phyloP scores from a whole-genome alignment of 2,888 invertebrate species.

The Tinea trinotella region DNA sequence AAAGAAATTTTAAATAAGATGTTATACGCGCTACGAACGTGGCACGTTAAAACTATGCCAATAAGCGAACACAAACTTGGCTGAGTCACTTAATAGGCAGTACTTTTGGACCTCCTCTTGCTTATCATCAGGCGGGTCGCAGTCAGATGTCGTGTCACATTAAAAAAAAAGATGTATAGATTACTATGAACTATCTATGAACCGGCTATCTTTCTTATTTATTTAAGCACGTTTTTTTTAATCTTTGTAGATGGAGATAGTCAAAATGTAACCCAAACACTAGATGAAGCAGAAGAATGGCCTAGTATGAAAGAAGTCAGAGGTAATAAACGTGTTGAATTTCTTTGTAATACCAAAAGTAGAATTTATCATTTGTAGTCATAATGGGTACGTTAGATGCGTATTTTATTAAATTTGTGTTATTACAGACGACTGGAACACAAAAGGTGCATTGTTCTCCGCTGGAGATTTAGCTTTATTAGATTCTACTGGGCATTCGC shows the following conservation, averaged over 20 bases:
- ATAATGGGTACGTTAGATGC: background rate
- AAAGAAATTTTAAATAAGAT: too few species aligned
- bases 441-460: slow-evolving; percentile 62
- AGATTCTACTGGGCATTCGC: slow-evolving; percentile 53
- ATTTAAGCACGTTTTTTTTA: too few species aligned
- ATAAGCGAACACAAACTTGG: too few species aligned
- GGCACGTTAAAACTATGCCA: too few species aligned
- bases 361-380: background rate
- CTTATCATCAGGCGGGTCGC: too few species aligned
- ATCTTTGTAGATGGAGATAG: slow-evolving; percentile 47
- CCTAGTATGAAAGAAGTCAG: slow-evolving; percentile 60
- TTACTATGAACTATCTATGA: too few species aligned
- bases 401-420: background rate
- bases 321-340: slow-evolving; percentile 42
- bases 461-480: slow-evolving; percentile 62
- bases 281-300: slow-evolving; percentile 58
- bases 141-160: too few species aligned
- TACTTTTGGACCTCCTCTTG: too few species aligned
- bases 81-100: too few species aligned
- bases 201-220: too few species aligned
- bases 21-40: too few species aligned
- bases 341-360: background rate
- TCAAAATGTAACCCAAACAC: slow-evolving; percentile 38
- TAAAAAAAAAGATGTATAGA: too few species aligned
- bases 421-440: slow-evolving; percentile 53